phyloP scores from a whole-genome alignment of 1,140 invertebrate species.

The Elysia chlorotica region DNA sequence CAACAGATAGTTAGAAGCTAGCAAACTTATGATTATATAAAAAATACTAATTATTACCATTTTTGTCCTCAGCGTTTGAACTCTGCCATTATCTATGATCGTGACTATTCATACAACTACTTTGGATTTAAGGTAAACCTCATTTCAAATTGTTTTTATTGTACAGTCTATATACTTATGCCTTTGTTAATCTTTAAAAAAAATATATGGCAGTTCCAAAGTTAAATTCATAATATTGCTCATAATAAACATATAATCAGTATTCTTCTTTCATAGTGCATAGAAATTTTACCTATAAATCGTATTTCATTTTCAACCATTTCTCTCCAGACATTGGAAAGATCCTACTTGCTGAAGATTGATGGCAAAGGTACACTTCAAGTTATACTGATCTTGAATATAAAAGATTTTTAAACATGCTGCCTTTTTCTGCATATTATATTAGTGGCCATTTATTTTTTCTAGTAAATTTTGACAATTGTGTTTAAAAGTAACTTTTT shows the following conservation, averaged over 20 bases:
- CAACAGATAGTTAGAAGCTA: too few relatives aligned
- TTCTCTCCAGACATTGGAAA: conserved; percentile 78
- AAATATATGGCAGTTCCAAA: too few relatives aligned
- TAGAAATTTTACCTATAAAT: too few relatives aligned
- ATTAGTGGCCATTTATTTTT: too few relatives aligned
- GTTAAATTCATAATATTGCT: too few relatives aligned
- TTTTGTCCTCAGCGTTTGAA: conserved; percentile 71
- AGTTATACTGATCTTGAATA: not conserved
- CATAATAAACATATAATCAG: too few relatives aligned
- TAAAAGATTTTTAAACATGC: not conserved
- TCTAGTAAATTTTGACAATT: not conserved
- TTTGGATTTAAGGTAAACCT: conserved; percentile 93
- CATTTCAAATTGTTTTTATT: too few relatives aligned
- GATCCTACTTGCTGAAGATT: conserved; percentile 94
- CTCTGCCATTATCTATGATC: conserved; percentile 96
- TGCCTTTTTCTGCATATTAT: not conserved
- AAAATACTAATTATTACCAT: not conserved
- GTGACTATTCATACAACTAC: conserved; percentile 97
- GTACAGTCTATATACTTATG: too few relatives aligned
- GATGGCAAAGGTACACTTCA: conserved; percentile 82
- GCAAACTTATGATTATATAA: too few relatives aligned
- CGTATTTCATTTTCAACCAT: too few relatives aligned
- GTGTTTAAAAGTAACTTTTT: not conserved
- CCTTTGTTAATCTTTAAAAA: too few relatives aligned
- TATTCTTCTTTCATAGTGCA: too few relatives aligned